A percentile compares a stretch with the other conserved stretches of the same genome.
phyloP scores from a whole-genome alignment of 2,113 vertebrate species.

The Gallinago paraguaiae region DNA sequence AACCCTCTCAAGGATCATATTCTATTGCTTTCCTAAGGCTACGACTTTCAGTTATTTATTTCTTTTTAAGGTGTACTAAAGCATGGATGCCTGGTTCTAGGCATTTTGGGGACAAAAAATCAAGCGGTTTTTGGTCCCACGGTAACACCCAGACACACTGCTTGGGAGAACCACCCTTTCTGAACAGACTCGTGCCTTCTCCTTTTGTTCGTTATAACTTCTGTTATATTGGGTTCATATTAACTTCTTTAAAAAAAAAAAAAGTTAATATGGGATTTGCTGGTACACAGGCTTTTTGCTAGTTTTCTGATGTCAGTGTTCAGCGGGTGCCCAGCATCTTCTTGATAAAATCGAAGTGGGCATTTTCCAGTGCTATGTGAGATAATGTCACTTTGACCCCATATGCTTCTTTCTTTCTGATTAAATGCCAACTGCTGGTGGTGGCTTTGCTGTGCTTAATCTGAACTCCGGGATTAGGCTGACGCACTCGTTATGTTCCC shows the following conservation, averaged over 20 bases:
- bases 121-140: fast-evolving
- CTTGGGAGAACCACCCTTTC: not conserved
- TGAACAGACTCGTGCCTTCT: not conserved
- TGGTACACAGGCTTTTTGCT: not conserved
- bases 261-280: not conserved
- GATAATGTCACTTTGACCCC: not conserved
- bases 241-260: not conserved
- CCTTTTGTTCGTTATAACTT: not conserved
- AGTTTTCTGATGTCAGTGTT: not conserved
- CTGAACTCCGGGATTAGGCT: not conserved
- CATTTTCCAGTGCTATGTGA: fast-evolving
- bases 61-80: not conserved
- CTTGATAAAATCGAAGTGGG: not conserved
- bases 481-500: not conserved
- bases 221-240: not conserved
- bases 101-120: not conserved
- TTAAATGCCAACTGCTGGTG: fast-evolving
- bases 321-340: not conserved
- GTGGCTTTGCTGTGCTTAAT: not conserved
- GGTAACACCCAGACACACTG: not conserved
- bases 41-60: fast-evolving
- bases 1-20: not conserved
- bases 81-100: not conserved
- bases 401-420: not conserved
- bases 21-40: not conserved